Evolutionary conservation across 2,113 vertebrate genomes (phyloP), one percentile per base, ranked within the genome.

Genomic region (Sitta europaea): DNA sequence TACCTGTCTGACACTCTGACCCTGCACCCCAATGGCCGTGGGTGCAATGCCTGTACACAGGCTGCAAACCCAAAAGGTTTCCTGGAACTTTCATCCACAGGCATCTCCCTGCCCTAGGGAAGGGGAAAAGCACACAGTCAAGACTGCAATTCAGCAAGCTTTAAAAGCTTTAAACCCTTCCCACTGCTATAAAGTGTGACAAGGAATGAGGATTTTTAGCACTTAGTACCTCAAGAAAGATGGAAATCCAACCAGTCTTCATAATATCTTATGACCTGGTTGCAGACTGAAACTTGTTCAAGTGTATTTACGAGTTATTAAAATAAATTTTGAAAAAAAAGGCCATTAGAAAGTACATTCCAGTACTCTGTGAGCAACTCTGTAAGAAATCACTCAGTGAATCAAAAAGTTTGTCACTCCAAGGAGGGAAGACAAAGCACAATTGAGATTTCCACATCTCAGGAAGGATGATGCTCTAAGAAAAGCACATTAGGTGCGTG

Each of bases 381-480:
- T 28, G 6, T 43, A 61, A 61, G 74, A 50, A 73, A 70, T 19
- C 63, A 48, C 28, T 43, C 65, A n/a, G 40, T 17, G 36, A 77
- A 50, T 35, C 11, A 35, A 57, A 54, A 74, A 13, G 19, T 82
- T 78, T 74, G 6, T 10, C 68, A 68, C 42, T 33, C 67, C 73
- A 89, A 71, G 73, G 77, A 91, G n/a, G 77, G 85, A 90, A 94
- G 76, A 73, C 93, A 87, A 94, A 33, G 16, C 50, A 31, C 66
- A 29, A 70, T 74, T 61, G 55, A 87, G 51, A 70, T 81, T 81
- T 58, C 66, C 27, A 76, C 23, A 70, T 28, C 20, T 24, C 38
- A 35, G 55, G 20, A 62, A 76, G 38, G 61, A 36, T 50, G 29
- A 28, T 75, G 33, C 57, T 79, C 48, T 53, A 17, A 33, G 19